These are phyloP conservation scores for Trachurus trachurus DNA, from an alignment of 2,797 vertebrate genomes.

Conservation along the genomic window DNA sequence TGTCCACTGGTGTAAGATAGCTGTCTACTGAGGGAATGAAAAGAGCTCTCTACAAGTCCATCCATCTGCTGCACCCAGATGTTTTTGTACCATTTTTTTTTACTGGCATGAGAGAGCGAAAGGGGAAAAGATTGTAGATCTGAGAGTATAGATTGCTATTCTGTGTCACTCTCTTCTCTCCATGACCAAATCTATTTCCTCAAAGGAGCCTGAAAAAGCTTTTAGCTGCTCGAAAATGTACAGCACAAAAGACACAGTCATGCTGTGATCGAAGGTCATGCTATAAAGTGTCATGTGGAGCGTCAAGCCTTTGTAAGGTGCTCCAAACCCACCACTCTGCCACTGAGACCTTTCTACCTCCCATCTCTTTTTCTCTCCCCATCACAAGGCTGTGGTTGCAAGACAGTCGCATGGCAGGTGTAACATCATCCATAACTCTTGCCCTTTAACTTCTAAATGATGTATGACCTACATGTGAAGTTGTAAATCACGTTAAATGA, in stretches of 20 bases:
- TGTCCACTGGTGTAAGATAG: conserved; percentile 6
- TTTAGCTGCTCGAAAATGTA: conserved; percentile 76
- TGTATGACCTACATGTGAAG: conserved; percentile 24
- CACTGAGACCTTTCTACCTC: conserved; percentile 66
- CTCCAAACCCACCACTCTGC: conserved; percentile 59
- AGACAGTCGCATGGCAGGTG: conserved; percentile 35
- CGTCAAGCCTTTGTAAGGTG: conserved; percentile 71
- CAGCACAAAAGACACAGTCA: conserved; percentile 75
- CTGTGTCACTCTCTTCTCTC: conserved; percentile 77
- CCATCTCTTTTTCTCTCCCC: conserved; percentile 37
- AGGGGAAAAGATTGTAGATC: conserved; percentile 58
- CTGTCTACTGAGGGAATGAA: conserved; percentile 18
- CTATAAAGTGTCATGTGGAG: conserved; percentile 75
- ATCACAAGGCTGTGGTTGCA: conserved; percentile 20
- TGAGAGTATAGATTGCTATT: conserved; percentile 74
- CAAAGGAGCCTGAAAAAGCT: conserved; percentile 79
- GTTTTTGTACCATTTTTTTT: conserved; percentile 30
- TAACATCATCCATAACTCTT: conserved; percentile 34
- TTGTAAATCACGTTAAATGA: conserved; percentile 50
- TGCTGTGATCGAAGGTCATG: conserved; percentile 81
- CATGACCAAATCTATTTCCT: conserved; percentile 82
- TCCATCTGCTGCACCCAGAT: conserved; percentile 8
- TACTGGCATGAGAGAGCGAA: conserved; percentile 25
- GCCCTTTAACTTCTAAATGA: conserved; percentile 41
- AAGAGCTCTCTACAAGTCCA: conserved; percentile 2